Evolutionary conservation across 2,113 vertebrate species (phyloP), one percentile per base, ranked within the genome.

Genomic region (Pycnonotus jocosus): DNA sequence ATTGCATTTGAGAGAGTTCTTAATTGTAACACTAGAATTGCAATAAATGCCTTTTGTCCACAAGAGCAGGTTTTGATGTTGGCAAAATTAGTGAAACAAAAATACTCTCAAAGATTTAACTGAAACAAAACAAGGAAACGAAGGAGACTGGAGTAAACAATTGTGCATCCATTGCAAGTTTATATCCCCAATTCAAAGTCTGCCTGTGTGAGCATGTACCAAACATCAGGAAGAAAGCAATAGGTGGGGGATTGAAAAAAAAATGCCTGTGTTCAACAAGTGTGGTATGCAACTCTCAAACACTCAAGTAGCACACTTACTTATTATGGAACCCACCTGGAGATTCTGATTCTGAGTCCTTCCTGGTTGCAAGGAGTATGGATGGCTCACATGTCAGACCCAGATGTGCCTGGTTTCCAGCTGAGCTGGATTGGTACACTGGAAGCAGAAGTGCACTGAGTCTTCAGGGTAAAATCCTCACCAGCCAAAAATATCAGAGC

Each of bases 241-340:
- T 13, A 25, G 13, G 19, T 17, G 13, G 8, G 11, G 7, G 10
- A 50, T n/a, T 42, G 21, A 57, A 35, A 58, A 18, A 47, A 24
- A 15, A 11, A 24, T 30, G 4, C 10, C 51, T 28, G 18, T 48
- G 18, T 44, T 65, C 12, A 44, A 33, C 17, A 33, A 37, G 11
- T 35, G 10, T 16, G 11, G 20, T 25, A 48, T 40, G 40, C 11
- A 40, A 27, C 0, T 0, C 17, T 56, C 31, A 56, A 50, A 33
- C 6, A 48, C 5, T 48, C 42, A 19, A 12, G 47, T 38, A 18
- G 10, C 22, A 7, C 4, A 17, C 7, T 14, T 31, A 35, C 33
- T 16, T 40, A 12, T 8, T 40, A 12, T 8, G 20, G 48, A 48
- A 27, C 48, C 18, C 1, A 1, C 27, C 31, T 31, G 45, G 16